Evolutionary conservation across 2,797 vertebrate species (phyloP), one percentile per base, ranked within the genome.

Genomic region (Pseudochaenichthys georgianus): DNA sequence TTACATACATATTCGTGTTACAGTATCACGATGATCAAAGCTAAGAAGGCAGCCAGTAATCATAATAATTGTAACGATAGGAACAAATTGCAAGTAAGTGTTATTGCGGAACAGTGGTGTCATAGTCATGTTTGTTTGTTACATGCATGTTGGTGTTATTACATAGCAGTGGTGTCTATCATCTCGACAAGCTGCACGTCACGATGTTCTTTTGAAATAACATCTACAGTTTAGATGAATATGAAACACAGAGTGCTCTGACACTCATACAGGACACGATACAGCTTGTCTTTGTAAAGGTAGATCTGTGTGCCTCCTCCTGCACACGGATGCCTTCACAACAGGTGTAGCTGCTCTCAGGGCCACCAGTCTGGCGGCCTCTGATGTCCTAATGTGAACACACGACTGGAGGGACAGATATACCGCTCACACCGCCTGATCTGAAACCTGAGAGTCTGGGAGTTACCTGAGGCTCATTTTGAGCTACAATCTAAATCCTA

Each of bases 301-400:
- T 65, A 64, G 70, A 61, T 53, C 45, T 81, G 64, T 85, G 77
- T 6, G 64, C 28, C 43, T 4, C 28, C 43, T 4, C 6, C 16
- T 60, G 34, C 67, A 67, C 2, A 10, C 1, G 13, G 75, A 76
- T 0, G 52, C 66, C 73, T 45, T 17, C 53, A 38, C 66, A 88
- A 77, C 90, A 91, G 90, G 84, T 89, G 87, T 63, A 50, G 43
- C 31, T 38, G 52, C 74, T 77, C 11, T 81, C 81, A 50, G 53
- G 77, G 70, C 74, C 57, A 45, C 65, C 41, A 13, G 53, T 61
- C 59, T 54, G 48, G 28, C 43, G 9, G 13, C 64, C 77, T 58
- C 58, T 61, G 57, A 47, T 63, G 70, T 60, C 68, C 41, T 65
- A 6, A 67, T 58, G 50, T 64, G 73, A 52, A 10, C 42, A 46